Conservation (phyloP, 1,140 invertebrate species). For the Nebria ingens region DNA sequence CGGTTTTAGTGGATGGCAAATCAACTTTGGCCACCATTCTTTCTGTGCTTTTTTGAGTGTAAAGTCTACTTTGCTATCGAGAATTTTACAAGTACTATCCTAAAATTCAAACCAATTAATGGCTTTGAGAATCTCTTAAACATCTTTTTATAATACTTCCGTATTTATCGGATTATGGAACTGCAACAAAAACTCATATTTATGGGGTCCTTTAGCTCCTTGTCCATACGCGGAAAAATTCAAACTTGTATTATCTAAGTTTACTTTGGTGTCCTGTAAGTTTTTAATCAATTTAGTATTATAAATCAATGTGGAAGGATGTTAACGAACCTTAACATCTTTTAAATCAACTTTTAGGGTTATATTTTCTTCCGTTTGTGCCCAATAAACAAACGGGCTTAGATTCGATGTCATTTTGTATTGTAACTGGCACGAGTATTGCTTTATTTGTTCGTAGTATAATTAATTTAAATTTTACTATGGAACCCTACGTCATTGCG, state of each 20-base stretch:
- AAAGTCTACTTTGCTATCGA: conserved; percentile 69
- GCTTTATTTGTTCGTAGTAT: too few relatives aligned
- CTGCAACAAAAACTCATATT: conserved; percentile 62
- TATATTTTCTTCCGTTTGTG: conserved; percentile 67
- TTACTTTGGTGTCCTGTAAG: conserved; percentile 42
- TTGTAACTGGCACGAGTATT: too few relatives aligned
- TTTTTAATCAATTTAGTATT: not conserved
- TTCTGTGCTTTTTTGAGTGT: conserved; percentile 55
- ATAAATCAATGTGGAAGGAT: conserved; percentile 12
- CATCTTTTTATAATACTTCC: conserved; percentile 41
- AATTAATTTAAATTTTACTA: too few relatives aligned
- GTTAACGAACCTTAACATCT: conserved; percentile 54
- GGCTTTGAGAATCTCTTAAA: not conserved
- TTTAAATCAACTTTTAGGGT: conserved; percentile 75
- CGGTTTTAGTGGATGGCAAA: conserved; percentile 65
- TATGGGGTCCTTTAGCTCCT: conserved; percentile 55
- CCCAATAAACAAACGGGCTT: conserved; percentile 88
- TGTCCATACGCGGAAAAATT: conserved; percentile 52
- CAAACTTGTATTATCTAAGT: conserved; percentile 47
- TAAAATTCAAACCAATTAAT: conserved; percentile 28
- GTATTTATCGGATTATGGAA: conserved; percentile 58
- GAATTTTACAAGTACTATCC: conserved; percentile 46
- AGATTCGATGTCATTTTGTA: conserved; percentile 33
- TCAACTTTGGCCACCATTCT: conserved; percentile 75
- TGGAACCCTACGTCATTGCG: too few relatives aligned